Conservation (phyloP, 2,113 vertebrate species). For the Lepus europaeus region DNA sequence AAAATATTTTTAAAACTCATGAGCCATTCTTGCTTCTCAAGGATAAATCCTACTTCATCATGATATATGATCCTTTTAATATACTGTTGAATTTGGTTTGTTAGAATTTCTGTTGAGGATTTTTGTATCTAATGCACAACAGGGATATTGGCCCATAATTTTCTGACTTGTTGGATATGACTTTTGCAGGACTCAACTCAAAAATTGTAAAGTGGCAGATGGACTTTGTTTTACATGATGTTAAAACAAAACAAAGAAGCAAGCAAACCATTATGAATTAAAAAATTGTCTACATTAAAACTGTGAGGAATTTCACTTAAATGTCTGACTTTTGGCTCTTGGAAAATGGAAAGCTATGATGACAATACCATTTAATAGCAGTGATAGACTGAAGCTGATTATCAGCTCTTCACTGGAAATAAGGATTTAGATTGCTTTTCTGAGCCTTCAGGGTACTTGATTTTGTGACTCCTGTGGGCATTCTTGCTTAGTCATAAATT, state of each 20-base stretch:
- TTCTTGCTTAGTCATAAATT: not conserved
- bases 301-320: not conserved
- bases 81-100: not conserved
- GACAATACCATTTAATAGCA: not conserved
- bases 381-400: not conserved
- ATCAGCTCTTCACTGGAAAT: not conserved
- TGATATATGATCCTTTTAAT: not conserved
- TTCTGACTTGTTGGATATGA: not conserved
- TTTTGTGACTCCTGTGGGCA: not conserved
- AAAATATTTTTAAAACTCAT: conserved; percentile 25
- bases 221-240: not conserved
- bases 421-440: not conserved
- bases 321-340: not conserved
- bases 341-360: not conserved
- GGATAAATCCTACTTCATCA: not conserved
- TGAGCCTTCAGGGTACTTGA: not conserved
- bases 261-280: not conserved
- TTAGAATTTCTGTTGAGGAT: not conserved
- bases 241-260: not conserved
- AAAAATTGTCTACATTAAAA: not conserved
- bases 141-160: not conserved
- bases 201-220: not conserved
- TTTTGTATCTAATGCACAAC: not conserved
- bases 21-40: not conserved
- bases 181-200: not conserved